Evolutionary conservation across 2,888 invertebrate species (phyloP).

Genomic region (Platycheirus rosarum): DNA sequence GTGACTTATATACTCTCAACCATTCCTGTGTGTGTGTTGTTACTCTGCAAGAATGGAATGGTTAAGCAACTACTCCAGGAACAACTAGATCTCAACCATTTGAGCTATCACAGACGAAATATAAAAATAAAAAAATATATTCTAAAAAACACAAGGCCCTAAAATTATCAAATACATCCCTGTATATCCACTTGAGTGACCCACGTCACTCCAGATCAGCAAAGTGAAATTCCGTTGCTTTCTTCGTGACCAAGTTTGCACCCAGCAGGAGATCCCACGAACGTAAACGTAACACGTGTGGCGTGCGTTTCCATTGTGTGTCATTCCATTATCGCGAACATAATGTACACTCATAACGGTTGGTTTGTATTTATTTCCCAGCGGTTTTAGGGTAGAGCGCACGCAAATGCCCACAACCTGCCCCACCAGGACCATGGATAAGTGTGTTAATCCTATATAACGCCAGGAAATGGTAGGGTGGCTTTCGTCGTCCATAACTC

Average conservation of each 20-base stretch:
- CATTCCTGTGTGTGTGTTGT: too few species aligned
- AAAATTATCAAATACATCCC: neutral
- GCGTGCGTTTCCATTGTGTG: conserved; percentile 58
- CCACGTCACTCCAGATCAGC: conserved; percentile 29
- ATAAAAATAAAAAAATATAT: too few species aligned
- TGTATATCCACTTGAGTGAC: conserved; percentile 23
- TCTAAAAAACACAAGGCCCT: neutral
- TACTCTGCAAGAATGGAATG: too few species aligned
- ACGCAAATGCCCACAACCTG: conserved; percentile 53
- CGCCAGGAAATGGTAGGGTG: neutral
- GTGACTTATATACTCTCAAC: too few species aligned
- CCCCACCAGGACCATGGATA: conserved; percentile 27
- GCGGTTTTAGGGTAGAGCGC: conserved; percentile 44
- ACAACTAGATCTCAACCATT: too few species aligned
- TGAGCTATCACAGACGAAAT: too few species aligned
- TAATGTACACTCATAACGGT: conserved; percentile 69
- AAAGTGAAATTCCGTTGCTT: conserved; percentile 16
- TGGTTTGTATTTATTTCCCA: conserved; percentile 70
- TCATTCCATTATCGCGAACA: conserved; percentile 68
- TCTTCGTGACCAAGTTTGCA: conserved; percentile 31
- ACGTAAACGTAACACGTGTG: conserved; percentile 6
- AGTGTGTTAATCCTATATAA: conserved; percentile 49
- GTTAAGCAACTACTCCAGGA: too few species aligned
- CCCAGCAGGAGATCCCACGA: conserved; percentile 20
- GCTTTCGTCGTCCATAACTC: neutral